Evolutionary conservation across 2,888 invertebrate genomes (phyloP).

Genomic region (Ptilodon capucinus): DNA sequence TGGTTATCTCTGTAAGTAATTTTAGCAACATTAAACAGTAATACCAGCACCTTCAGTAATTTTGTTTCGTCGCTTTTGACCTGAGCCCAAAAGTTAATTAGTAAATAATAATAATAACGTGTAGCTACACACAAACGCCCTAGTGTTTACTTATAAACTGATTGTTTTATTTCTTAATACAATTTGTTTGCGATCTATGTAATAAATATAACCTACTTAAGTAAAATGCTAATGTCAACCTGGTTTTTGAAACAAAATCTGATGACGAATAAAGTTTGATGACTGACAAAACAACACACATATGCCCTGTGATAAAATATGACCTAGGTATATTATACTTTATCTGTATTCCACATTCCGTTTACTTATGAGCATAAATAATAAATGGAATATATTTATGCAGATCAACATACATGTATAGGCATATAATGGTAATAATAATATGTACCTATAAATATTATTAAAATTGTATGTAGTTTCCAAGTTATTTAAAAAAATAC

Average conservation of each 20-base stretch:
- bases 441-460: no score
- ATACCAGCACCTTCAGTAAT: no score
- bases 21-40: no score
- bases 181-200: no score
- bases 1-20: no score
- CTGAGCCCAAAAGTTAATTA: no score
- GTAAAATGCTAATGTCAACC: neutral
- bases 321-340: slow-evolving; percentile 16
- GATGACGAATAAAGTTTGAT: neutral
- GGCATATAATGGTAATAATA: slow-evolving; percentile 22
- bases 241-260: no score
- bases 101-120: no score
- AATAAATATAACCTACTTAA: neutral
- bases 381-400: slow-evolving; percentile 25
- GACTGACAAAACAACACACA: neutral
- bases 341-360: slow-evolving; percentile 32
- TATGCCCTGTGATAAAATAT: slow-evolving; percentile 34
- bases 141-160: no score
- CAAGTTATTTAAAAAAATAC: slow-evolving; percentile 38
- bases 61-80: no score
- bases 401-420: slow-evolving; percentile 21
- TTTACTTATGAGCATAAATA: slow-evolving; percentile 16
- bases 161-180: neutral
- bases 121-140: no score
- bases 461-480: slow-evolving; percentile 32